Percentiles rank a stretch among this genome's conserved stretches.
Evolutionary conservation across 2,888 invertebrate species (phyloP).

Genomic region (Hartigia nigra): DNA sequence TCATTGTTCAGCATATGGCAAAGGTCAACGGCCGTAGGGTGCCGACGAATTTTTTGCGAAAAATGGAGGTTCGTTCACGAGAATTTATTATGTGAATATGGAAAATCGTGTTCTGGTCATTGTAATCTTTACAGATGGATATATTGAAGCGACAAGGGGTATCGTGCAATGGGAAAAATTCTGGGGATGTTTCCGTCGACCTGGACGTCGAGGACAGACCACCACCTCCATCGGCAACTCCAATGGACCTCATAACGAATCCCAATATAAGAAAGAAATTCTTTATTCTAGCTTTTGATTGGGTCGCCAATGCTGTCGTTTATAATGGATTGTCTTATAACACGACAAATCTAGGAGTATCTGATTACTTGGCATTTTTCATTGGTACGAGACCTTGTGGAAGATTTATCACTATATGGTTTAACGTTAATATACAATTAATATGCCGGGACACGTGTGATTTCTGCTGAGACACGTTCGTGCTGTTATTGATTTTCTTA

Average conservation of each 20-base stretch:
- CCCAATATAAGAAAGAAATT: constrained; percentile 77
- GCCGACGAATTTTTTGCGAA: constrained; percentile 71
- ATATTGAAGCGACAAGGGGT: constrained; percentile 57
- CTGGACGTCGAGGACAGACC: constrained; percentile 51
- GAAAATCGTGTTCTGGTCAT: neutral
- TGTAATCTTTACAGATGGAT: constrained; percentile 47
- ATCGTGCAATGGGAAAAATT: constrained; percentile 60
- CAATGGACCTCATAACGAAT: constrained; percentile 73
- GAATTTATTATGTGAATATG: neutral
- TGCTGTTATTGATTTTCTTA: neutral
- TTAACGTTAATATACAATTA: neutral
- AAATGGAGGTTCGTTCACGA: constrained; percentile 67
- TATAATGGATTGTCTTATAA: constrained; percentile 77
- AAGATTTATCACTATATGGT: neutral
- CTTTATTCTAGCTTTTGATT: constrained; percentile 73
- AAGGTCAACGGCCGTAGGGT: constrained; percentile 71
- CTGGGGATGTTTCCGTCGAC: constrained; percentile 45
- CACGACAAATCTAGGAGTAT: constrained; percentile 75
- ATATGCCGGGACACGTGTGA: neutral
- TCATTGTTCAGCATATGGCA: constrained; percentile 73
- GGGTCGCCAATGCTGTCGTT: constrained; percentile 76
- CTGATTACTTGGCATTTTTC: constrained; percentile 76
- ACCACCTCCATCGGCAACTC: constrained; percentile 68
- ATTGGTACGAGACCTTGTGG: constrained; percentile 66
- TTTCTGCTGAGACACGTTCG: neutral